Percentiles rank a stretch among this genome's conserved stretches.
These are phyloP conservation scores for Nowickia ferox DNA, from an alignment of 2,888 invertebrate genomes.

Conservation along the genomic window DNA sequence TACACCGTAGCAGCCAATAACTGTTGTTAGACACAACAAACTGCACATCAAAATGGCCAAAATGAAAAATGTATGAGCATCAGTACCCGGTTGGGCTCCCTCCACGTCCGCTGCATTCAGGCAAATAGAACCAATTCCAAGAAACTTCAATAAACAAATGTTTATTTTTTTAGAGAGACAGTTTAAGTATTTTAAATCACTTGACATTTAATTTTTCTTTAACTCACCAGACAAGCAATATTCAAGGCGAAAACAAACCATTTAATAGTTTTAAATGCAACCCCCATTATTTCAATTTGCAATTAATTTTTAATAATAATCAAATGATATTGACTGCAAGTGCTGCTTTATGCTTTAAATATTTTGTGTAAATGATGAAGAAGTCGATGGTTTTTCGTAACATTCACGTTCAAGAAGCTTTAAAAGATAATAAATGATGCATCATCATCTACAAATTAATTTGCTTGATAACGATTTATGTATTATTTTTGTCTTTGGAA, in stretches of 20 bases:
- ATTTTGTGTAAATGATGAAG: constrained; percentile 25
- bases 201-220: background rate
- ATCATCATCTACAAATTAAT: constrained; percentile 8
- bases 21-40: constrained; percentile 78
- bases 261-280: constrained; percentile 77
- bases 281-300: constrained; percentile 75
- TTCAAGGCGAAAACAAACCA: constrained; percentile 78
- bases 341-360: constrained; percentile 31
- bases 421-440: constrained; percentile 44
- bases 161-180: background rate
- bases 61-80: constrained; percentile 79
- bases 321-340: constrained; percentile 1
- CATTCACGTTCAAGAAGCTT: constrained; percentile 16
- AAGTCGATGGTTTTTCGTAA: background rate
- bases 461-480: constrained; percentile 38
- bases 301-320: constrained; percentile 13
- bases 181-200: too few relatives aligned
- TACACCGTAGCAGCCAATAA: constrained; percentile 79
- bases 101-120: constrained; percentile 77
- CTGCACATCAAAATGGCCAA: constrained; percentile 78
- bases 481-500: constrained; percentile 24
- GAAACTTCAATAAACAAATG: constrained; percentile 72
- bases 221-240: constrained; percentile 77
- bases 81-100: constrained; percentile 76
- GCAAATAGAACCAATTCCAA: constrained; percentile 76